These are phyloP conservation scores for Camelus bactrianus DNA, from an alignment of 2,113 vertebrate species.

Conservation along the genomic window DNA sequence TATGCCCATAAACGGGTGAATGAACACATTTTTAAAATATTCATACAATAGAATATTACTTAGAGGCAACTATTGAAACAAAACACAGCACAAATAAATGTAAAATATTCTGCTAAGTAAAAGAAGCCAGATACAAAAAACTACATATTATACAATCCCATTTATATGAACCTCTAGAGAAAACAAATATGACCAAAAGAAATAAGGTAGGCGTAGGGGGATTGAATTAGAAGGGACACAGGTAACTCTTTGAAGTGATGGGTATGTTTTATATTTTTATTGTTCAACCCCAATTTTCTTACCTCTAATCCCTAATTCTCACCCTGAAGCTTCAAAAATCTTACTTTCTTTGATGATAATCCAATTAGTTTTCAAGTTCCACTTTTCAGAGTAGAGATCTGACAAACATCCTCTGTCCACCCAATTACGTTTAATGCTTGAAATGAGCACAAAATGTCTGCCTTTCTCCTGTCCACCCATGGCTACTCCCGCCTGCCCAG, in stretches of 20 bases:
- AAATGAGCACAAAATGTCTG: not conserved
- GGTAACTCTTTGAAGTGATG: not conserved
- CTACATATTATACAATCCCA: not conserved
- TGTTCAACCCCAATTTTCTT: not conserved
- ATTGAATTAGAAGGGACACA: not conserved
- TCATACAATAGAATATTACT: not conserved
- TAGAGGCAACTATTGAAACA: not conserved
- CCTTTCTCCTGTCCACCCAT: not conserved
- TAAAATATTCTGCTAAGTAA: not conserved
- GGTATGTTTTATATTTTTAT: not conserved
- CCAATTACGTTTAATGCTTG: not conserved
- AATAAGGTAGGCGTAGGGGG: not conserved
- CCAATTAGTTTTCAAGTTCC: not conserved
- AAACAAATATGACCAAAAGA: not conserved
- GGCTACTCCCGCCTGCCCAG: not conserved
- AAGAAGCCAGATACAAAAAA: not conserved
- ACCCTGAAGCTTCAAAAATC: not conserved
- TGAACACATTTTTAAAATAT: not conserved
- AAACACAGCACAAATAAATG: not conserved
- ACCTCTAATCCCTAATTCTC: not conserved
- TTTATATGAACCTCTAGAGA: constrained; percentile 3
- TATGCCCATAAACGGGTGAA: not conserved
- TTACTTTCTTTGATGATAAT: not conserved
- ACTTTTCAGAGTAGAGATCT: not conserved
- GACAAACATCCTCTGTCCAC: not conserved